phyloP scores from a whole-genome alignment of 2,888 invertebrate genomes.

The Drosophila yooni region DNA sequence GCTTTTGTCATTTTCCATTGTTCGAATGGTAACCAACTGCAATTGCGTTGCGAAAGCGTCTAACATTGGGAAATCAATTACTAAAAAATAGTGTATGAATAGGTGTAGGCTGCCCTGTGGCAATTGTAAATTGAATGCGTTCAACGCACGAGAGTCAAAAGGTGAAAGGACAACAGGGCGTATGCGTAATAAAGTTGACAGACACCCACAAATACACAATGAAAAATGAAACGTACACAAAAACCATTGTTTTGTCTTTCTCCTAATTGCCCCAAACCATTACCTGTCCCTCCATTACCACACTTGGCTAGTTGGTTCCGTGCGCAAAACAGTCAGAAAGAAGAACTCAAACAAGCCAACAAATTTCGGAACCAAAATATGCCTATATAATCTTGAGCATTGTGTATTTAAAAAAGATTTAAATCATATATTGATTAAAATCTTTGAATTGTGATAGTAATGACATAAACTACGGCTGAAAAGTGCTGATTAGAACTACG shows the following conservation, averaged over 20 bases:
- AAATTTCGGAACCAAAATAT: background rate
- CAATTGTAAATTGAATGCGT: conserved; percentile 52
- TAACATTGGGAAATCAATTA: conserved; percentile 10
- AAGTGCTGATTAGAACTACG: background rate
- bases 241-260: conserved; percentile 23
- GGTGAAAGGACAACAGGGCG: conserved; percentile 39
- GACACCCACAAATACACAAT: conserved; percentile 15
- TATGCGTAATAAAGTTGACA: conserved; percentile 59
- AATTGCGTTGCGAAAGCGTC: conserved; percentile 11
- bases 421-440: background rate
- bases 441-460: background rate
- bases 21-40: conserved; percentile 1
- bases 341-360: background rate
- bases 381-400: too few species aligned
- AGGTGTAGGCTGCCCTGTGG: conserved; percentile 20
- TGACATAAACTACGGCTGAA: background rate
- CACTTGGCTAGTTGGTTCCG: too few species aligned
- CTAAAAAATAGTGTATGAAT: background rate
- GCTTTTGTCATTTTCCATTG: conserved; percentile 11
- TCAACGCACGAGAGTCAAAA: conserved; percentile 16
- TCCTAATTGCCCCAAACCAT: background rate
- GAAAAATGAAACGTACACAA: background rate
- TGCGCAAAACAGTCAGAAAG: background rate
- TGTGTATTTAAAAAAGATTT: background rate
- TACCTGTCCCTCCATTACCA: background rate